Base-by-base conservation (phyloP, 2,113 vertebrate genomes). In the Pseudois nayaur region DNA sequence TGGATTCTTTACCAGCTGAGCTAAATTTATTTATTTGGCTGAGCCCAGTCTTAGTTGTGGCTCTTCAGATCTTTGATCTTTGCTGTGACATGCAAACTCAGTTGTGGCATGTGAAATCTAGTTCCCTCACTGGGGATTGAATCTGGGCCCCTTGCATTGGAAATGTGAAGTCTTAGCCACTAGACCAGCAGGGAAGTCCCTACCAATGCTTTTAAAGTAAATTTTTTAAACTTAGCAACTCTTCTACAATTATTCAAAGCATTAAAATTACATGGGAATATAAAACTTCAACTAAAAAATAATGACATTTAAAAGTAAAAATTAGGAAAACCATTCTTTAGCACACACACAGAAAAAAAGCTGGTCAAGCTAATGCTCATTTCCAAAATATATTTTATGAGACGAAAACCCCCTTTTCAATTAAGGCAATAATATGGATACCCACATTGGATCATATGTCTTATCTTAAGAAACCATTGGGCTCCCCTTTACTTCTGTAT, bases 161-260 rank as follows among this genome's bases (percentile, higher is more conserved):
- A 71, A 71, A 71, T 1, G 3, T 71, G n/a, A 71, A 23, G 67
- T 71, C 67, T 74, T 74, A 40, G n/a, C 67, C 21, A 40, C n/a
- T 25, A 10, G n/a, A 74, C n/a, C 36, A 40, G 10, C 67, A 74
- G 36, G 67, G 67, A 74, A 74, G 67, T 40, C n/a, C 67, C 19
- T 82, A 97, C 85, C 7, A 40, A 2, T 96, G 45, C 54, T 60
- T 85, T 93, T 96, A 89, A 92, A 95, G 62, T 87, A 93, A 87
- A 86, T 88, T 91, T 91, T 64, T 94, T 83, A 88, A 89, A 87
- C 31, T 43, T 88, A 86, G 78, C 19, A 45, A 78, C 19, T 62
- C 16, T 97, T 87, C n/a, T 91, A 78, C 40, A 95, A 36, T 48
- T 94, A 43, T 79, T 87, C n/a, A 91, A 91, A 81, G 54, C 55